Percentiles rank a stretch among this genome's conserved stretches.
These are phyloP conservation scores for Maconellicoccus hirsutus DNA, from an alignment of 1,140 invertebrate species.

Conservation along the genomic window DNA sequence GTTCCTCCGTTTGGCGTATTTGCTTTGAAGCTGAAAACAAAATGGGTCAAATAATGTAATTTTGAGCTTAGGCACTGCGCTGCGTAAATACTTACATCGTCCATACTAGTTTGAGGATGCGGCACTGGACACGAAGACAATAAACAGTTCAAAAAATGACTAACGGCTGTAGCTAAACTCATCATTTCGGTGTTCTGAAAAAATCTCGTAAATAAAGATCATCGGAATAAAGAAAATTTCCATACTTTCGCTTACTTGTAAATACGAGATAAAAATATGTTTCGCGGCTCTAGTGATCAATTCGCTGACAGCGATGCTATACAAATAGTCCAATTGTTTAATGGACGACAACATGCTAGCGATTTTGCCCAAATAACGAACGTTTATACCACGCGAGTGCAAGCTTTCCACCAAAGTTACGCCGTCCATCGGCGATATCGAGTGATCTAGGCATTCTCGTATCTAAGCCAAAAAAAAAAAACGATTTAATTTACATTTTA, in stretches of 20 bases:
- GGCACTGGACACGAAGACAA: slow-evolving; percentile 56
- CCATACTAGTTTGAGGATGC: slow-evolving; percentile 49
- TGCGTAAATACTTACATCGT: slow-evolving; percentile 43
- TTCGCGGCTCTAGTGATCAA: slow-evolving; percentile 78
- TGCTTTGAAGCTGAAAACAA: slow-evolving; percentile 41
- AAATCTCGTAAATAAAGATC: slow-evolving; percentile 24
- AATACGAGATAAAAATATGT: slow-evolving; percentile 83
- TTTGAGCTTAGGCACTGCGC: not conserved
- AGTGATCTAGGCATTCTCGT: slow-evolving; percentile 82
- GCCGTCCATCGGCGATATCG: slow-evolving; percentile 88
- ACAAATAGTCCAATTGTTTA: slow-evolving; percentile 70
- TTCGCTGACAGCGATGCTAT: slow-evolving; percentile 77
- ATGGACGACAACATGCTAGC: slow-evolving; percentile 64
- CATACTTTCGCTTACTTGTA: slow-evolving; percentile 50
- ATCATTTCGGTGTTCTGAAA: slow-evolving; percentile 67
- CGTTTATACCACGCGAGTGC: slow-evolving; percentile 90
- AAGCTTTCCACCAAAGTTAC: slow-evolving; percentile 83
- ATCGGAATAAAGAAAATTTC: not conserved
- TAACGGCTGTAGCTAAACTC: slow-evolving; percentile 73
- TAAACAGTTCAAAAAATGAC: slow-evolving; percentile 92
- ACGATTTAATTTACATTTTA: too few species aligned
- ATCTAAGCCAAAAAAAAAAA: slow-evolving; percentile 44
- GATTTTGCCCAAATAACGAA: slow-evolving; percentile 87
- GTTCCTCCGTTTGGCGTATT: slow-evolving; percentile 51
- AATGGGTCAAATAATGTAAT: not conserved